Evolutionary conservation across 2,797 vertebrate species (phyloP).

Genomic region (Glyptemys insculpta): DNA sequence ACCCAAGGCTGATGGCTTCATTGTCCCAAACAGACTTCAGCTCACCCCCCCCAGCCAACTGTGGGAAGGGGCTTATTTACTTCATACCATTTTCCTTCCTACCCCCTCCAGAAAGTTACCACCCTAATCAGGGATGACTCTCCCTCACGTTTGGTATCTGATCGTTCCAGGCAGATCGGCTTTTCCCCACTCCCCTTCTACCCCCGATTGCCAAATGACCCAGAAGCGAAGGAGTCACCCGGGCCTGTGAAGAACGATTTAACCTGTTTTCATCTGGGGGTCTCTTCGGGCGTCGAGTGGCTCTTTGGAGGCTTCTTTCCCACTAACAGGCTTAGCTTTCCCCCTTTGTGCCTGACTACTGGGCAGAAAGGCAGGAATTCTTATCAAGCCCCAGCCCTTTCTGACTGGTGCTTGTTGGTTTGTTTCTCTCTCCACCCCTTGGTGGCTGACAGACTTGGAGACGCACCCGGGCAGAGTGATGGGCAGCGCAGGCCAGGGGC

Average conservation of each 20-base stretch:
- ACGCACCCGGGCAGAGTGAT: constrained; percentile 75
- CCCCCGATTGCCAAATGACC: constrained; percentile 81
- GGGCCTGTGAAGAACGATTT: constrained; percentile 68
- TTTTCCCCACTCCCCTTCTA: neutral
- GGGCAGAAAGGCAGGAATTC: constrained; percentile 47
- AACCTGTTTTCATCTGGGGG: neutral
- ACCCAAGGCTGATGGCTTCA: neutral
- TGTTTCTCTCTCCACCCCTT: neutral
- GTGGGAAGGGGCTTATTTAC: neutral
- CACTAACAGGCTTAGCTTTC: constrained; percentile 82
- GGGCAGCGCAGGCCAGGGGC: constrained; percentile 87
- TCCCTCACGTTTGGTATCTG: neutral
- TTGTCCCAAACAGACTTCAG: no score
- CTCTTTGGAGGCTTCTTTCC: constrained; percentile 77
- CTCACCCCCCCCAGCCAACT: no score
- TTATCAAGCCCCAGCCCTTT: neutral
- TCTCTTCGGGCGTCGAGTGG: constrained; percentile 59
- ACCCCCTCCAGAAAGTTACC: neutral
- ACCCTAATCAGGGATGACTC: neutral
- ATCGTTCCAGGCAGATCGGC: neutral
- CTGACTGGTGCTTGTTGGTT: constrained; percentile 62
- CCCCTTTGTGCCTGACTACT: constrained; percentile 58
- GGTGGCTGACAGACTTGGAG: constrained; percentile 66
- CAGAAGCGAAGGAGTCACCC: constrained; percentile 81
- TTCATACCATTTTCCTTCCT: neutral